phyloP scores from a whole-genome alignment of 2,113 vertebrate genomes.

The Leptobrachium leishanense region DNA sequence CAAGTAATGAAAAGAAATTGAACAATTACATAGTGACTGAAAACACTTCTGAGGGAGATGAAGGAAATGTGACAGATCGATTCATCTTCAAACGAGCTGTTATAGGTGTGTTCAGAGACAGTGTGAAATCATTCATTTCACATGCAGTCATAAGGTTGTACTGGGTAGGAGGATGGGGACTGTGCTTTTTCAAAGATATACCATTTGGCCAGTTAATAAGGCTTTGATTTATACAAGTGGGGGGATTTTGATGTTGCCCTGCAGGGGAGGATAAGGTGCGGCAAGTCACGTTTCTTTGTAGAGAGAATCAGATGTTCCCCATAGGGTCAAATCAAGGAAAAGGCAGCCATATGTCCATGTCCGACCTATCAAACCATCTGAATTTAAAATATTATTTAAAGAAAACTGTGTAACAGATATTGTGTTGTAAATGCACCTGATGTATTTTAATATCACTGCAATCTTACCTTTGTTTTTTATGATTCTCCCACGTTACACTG shows the following conservation, averaged over 20 bases:
- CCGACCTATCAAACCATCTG: constrained; percentile 42
- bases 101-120: constrained; percentile 16
- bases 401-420: not conserved
- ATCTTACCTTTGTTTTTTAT: constrained; percentile 11
- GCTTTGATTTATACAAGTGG: constrained; percentile 58
- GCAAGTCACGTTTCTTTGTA: constrained; percentile 56
- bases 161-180: constrained; percentile 7
- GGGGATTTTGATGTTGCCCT: constrained; percentile 45
- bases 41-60: constrained; percentile 3
- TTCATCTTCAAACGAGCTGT: constrained; percentile 19
- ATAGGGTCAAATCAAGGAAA: constrained; percentile 36
- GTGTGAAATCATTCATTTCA: constrained; percentile 39
- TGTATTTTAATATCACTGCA: constrained; percentile 15
- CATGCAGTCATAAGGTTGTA: constrained; percentile 14
- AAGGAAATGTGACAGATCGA: constrained; percentile 12
- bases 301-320: constrained; percentile 41
- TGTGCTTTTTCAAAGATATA: constrained; percentile 1
- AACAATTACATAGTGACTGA: constrained; percentile 7
- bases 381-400: constrained; percentile 35
- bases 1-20: constrained; percentile 7
- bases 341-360: constrained; percentile 16
- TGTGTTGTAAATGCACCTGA: not conserved
- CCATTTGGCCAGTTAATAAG: constrained; percentile 48
- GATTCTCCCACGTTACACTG: constrained; percentile 10
- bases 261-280: constrained; percentile 23